Evolutionary conservation across 2,113 vertebrate genomes (phyloP), one percentile per base, ranked within the genome.

Genomic region (Silurus glanis): DNA sequence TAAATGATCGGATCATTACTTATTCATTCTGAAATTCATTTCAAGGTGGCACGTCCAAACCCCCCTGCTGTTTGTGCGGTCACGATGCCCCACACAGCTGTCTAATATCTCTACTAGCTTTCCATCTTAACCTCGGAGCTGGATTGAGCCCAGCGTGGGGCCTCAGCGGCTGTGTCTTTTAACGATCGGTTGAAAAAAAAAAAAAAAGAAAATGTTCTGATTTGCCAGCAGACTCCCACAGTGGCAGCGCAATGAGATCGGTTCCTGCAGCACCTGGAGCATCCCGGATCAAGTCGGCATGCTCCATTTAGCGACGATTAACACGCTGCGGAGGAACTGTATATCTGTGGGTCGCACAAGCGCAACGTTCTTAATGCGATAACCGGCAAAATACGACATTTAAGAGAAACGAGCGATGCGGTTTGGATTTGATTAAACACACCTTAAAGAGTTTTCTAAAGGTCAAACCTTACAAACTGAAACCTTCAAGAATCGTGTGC

Each of bases 221-320:
- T 81, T 81, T 81, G 79, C 76, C 55, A 80, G 55, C 78, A 19
- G 25, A 28, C 56, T 23, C 78, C 80, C 61, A 66, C 61, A 17
- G 47, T 17, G 47, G 80, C 61, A 66, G 6, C 13, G 8, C 61
- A 53, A 64, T 82, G 45, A 66, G 37, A 64, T 82, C 61, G 51
- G 80, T 17, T 51, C 58, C 9, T 82, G 21, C 80, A 25, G 47
- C 61, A 66, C 80, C 80, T 66, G 59, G 6, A 53, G 80, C 61
- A 66, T 82, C 37, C 51, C 13, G 14, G 80, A 82, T 82, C 47
- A n/a, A 53, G 80, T 25, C 47, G n/a, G 47, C 80, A 82, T 16
- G 61, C 47, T 66, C 80, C 80, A 82, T 82, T 82, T 82, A 82
- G 61, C 17, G 61, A 66, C 61, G n/a, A 82, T 82, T 82, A 82